Conservation (phyloP, 1,140 invertebrate genomes). For the Ectropis grisescens region DNA sequence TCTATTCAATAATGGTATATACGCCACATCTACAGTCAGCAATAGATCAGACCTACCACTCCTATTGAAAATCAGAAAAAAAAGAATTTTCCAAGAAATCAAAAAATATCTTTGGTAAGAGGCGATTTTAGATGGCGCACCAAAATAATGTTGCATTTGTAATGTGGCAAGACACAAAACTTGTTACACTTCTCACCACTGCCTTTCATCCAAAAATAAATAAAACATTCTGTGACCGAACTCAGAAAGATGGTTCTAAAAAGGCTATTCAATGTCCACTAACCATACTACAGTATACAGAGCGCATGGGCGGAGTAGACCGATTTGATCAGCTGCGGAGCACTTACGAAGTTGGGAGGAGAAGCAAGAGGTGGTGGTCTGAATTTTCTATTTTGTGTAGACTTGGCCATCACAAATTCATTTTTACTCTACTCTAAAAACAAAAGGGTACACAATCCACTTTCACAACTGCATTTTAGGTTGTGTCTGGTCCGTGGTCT, state of each 20-base stretch:
- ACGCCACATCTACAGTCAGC: slow-evolving; percentile 3
- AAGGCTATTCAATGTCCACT: slow-evolving; percentile 1
- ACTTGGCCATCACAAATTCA: slow-evolving; percentile 2
- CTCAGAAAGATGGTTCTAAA: slow-evolving; percentile 14
- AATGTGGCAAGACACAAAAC: slow-evolving; percentile 4
- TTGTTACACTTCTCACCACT: slow-evolving; percentile 5
- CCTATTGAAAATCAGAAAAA: too few relatives aligned
- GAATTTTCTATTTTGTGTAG: slow-evolving; percentile 5
- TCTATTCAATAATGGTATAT: slow-evolving; percentile 1
- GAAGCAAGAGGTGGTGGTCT: slow-evolving; percentile 4
- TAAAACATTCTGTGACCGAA: slow-evolving; percentile 3
- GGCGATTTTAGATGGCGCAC: slow-evolving; percentile 2
- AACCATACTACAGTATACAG: slow-evolving; percentile 6
- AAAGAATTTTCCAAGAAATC: background rate
- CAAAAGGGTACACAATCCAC: background rate
- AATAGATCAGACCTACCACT: slow-evolving; percentile 2
- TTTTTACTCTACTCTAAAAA: slow-evolving; percentile 4
- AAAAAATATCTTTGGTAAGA: slow-evolving; percentile 2
- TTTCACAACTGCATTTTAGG: slow-evolving; percentile 1
- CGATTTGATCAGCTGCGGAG: slow-evolving; percentile 11
- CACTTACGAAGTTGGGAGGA: slow-evolving; percentile 2
- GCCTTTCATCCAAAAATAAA: slow-evolving; percentile 3
- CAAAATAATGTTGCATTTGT: slow-evolving; percentile 4
- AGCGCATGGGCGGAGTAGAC: slow-evolving; percentile 8
- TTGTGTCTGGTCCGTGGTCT: slow-evolving; percentile 3